Percentiles rank a stretch among this genome's conserved stretches.
phyloP scores from a whole-genome alignment of 2,113 vertebrate genomes.

The Probosciger aterrimus region DNA sequence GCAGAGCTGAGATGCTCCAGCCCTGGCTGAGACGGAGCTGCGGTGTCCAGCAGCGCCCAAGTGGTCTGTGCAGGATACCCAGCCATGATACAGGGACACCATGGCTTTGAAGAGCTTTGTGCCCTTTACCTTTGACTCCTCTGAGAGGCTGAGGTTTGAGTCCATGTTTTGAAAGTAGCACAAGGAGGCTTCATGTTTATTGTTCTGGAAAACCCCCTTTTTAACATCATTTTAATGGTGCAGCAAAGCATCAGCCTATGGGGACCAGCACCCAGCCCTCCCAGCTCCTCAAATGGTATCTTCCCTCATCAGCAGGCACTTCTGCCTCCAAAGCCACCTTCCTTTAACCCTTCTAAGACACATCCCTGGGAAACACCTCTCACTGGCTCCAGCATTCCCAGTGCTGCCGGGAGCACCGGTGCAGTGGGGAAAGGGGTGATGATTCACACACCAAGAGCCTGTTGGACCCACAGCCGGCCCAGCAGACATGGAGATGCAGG shows the following conservation, averaged over 20 bases:
- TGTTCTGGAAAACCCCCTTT: not conserved
- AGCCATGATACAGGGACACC: not conserved
- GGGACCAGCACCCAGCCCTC: not conserved
- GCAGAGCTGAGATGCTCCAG: not conserved
- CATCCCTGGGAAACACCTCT: not conserved
- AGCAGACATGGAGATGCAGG: not conserved
- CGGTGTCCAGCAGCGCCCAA: fast-evolving
- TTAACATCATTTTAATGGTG: fast-evolving
- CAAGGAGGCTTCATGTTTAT: not conserved
- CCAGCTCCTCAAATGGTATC: not conserved
- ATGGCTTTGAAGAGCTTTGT: not conserved
- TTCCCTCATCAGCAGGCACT: not conserved
- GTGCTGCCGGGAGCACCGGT: fast-evolving
- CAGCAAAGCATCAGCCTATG: not conserved
- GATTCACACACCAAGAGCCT: fast-evolving
- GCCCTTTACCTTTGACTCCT: not conserved
- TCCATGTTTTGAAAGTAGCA: not conserved
- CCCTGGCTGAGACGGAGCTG: not conserved
- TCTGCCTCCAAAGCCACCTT: not conserved
- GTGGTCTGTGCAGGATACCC: not conserved
- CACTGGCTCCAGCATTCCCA: fast-evolving
- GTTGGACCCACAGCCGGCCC: not conserved
- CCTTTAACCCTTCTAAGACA: not conserved
- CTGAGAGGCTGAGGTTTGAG: not conserved
- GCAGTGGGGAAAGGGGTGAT: not conserved